These are phyloP conservation scores for Diabrotica virgifera DNA, from an alignment of 1,140 invertebrate species.

Conservation along the genomic window DNA sequence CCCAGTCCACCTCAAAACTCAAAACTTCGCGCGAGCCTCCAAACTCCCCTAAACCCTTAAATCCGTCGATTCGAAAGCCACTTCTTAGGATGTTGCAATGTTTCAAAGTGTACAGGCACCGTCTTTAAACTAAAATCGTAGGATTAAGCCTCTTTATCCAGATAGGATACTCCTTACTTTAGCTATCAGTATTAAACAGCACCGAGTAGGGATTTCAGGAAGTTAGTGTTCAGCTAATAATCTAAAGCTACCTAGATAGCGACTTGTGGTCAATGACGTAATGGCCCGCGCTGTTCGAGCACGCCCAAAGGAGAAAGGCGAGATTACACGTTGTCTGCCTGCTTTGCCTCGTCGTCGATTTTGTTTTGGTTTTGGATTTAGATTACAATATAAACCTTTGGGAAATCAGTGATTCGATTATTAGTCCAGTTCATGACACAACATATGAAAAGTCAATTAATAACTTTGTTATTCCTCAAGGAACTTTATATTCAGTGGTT, in stretches of 20 bases:
- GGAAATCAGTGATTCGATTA: not conserved
- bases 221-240: constrained; percentile 23
- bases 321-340: not conserved
- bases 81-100: constrained; percentile 19
- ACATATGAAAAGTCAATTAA: too few relatives aligned
- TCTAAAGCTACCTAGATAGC: constrained; percentile 20
- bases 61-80: constrained; percentile 18
- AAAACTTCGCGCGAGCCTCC: constrained; percentile 1
- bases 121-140: constrained; percentile 29
- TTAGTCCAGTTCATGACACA: too few relatives aligned
- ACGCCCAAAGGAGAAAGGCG: constrained; percentile 1
- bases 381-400: not conserved
- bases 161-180: constrained; percentile 41
- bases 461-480: too few relatives aligned
- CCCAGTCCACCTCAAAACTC: constrained; percentile 1
- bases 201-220: constrained; percentile 27
- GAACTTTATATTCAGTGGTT: too few relatives aligned
- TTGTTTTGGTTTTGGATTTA: too few relatives aligned
- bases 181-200: constrained; percentile 46
- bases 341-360: too few relatives aligned
- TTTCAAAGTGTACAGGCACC: constrained; percentile 2
- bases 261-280: constrained; percentile 16
- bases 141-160: constrained; percentile 43
- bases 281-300: not conserved
- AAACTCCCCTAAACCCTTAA: constrained; percentile 11